Evolutionary conservation across 2,797 vertebrate species (phyloP).

Genomic region (Geotrypetes seraphini): DNA sequence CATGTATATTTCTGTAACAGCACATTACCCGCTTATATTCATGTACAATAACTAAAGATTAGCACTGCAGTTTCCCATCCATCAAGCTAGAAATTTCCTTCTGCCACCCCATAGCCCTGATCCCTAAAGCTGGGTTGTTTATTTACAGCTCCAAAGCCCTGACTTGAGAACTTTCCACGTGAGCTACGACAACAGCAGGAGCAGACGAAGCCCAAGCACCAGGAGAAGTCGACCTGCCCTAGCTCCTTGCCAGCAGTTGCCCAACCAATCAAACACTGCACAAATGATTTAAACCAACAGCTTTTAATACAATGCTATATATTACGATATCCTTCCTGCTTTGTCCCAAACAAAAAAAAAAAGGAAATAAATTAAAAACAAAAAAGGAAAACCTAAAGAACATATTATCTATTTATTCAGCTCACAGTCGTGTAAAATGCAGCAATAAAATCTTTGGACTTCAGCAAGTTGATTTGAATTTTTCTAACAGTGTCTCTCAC

Average conservation of each 20-base stretch:
- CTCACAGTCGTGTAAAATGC: constrained; percentile 97
- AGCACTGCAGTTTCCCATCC: no score
- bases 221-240: neutral
- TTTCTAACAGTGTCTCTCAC: constrained; percentile 57
- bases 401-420: constrained; percentile 80
- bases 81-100: no score
- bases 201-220: neutral
- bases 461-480: constrained; percentile 73
- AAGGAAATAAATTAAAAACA: constrained; percentile 19
- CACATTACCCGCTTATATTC: no score
- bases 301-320: constrained; percentile 1
- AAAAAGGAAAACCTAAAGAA: constrained; percentile 52
- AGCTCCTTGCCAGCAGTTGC: neutral
- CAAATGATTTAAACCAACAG: neutral
- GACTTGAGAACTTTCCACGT: neutral
- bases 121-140: neutral
- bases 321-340: constrained; percentile 4
- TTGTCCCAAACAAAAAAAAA: constrained; percentile 24
- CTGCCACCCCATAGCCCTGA: neutral
- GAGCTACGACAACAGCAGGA: neutral
- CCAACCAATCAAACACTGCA: constrained; percentile 3
- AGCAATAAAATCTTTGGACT: constrained; percentile 99
- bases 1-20: no score
- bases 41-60: no score
- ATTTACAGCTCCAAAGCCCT: neutral